Evolutionary conservation across 2,797 vertebrate genomes (phyloP), one percentile per base, ranked within the genome.

Genomic region (Gadopsis bispinosus): DNA sequence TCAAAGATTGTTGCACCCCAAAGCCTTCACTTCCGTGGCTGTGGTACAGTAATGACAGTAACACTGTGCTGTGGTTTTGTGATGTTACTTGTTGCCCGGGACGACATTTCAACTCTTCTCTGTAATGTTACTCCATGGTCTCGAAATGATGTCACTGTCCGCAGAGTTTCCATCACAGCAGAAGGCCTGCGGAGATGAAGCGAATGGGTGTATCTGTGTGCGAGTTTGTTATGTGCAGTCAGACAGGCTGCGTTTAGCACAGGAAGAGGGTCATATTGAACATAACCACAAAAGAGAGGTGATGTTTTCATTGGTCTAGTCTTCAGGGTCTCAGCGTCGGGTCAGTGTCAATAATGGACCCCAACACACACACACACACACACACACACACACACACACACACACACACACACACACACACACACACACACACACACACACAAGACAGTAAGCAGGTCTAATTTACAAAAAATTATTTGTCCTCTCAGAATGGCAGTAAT

Each of bases 81-180:
- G 81, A 83, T 85, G 70, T 73, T 60, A 45, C 20, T 53, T 17
- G 72, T 85, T 83, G 64, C 86, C 65, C 26, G 0, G 72, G 81
- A 70, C 69, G 58, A 65, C 79, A 81, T 83, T 84, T 88, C 87
- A 85, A 64, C 73, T 84, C 77, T 62, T 26, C 41, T 67, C 64
- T 69, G 75, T 75, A 75, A 83, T 68, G 56, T 80, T 80, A 69
- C 77, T 61, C 59, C 79, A 80, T 60, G 84, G 79, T 88, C 83
- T 85, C 33, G 22, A 76, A 83, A 75, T 83, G 83, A 92, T 88
- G 88, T 93, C 90, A 91, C 59, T 54, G 69, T 72, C 84, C 76
- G 1, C 77, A 85, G 77, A 87, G 72, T 91, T 91, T 92, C 88
- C 89, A 88, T 83, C 81, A 26, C 69, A 83, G 89, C 84, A 45